Conservation (phyloP, 2,797 vertebrate genomes). For the Hozukius guyotensis region DNA sequence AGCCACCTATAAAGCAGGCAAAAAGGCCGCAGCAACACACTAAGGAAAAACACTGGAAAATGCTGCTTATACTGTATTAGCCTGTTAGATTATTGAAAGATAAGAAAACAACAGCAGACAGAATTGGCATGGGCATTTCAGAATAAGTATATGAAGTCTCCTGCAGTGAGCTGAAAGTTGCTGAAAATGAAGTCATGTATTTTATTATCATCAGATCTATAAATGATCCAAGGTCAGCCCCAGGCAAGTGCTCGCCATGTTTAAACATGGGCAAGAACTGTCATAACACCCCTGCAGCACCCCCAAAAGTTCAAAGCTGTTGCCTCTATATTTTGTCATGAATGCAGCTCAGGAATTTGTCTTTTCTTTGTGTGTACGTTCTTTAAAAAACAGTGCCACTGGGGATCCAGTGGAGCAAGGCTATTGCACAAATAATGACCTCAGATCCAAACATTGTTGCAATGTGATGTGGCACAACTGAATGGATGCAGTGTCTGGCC, state of each 20-base stretch:
- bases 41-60: not conserved
- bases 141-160: constrained; percentile 15
- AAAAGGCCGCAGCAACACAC: not conserved
- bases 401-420: constrained; percentile 19
- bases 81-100: not conserved
- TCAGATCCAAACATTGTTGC: constrained; percentile 12
- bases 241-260: constrained; percentile 54
- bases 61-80: not conserved
- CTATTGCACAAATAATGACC: constrained; percentile 38
- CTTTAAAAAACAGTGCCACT: constrained; percentile 34
- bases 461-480: not conserved
- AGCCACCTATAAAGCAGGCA: not conserved
- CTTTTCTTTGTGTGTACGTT: constrained; percentile 42
- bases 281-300: constrained; percentile 62
- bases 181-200: constrained; percentile 44
- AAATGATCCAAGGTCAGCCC: constrained; percentile 56
- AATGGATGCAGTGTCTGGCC: not conserved
- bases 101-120: not conserved
- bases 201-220: constrained; percentile 51
- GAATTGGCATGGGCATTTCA: not conserved
- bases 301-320: constrained; percentile 59
- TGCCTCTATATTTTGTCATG: constrained; percentile 45
- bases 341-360: constrained; percentile 58
- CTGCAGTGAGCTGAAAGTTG: constrained; percentile 18
- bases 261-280: constrained; percentile 61